Percentiles rank a stretch among this genome's conserved stretches.
Evolutionary conservation across 2,113 vertebrate species (phyloP).

Genomic region (Lophius piscatorius): DNA sequence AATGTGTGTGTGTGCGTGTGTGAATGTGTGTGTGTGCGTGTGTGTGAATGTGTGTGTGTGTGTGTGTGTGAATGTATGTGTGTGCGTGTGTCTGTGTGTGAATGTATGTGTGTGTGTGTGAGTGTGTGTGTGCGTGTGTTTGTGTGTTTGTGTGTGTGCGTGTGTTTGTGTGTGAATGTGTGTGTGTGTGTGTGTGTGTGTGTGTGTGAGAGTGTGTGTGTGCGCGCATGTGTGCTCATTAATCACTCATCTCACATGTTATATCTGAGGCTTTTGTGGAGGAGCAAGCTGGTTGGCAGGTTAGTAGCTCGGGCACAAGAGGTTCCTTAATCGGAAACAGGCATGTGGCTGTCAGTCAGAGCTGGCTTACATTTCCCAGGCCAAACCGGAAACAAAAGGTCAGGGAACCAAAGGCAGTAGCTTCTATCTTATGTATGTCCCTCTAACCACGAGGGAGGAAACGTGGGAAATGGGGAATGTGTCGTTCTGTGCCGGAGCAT

Average conservation of each 20-base stretch:
- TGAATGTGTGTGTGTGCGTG: too few relatives aligned
- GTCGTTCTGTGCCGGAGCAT: slow-evolving; percentile 60
- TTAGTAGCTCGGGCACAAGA: slow-evolving; percentile 37
- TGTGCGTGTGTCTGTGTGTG: too few relatives aligned
- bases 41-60: too few relatives aligned
- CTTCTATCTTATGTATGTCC: slow-evolving; percentile 72
- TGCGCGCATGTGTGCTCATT: slow-evolving; percentile 23
- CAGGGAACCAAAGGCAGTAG: slow-evolving; percentile 66
- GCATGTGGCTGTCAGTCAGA: slow-evolving; percentile 66
- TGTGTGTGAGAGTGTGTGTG: too few relatives aligned
- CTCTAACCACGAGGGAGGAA: slow-evolving; percentile 68
- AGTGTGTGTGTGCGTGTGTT: too few relatives aligned
- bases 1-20: too few relatives aligned
- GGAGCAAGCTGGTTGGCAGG: slow-evolving; percentile 60
- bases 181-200: too few relatives aligned
- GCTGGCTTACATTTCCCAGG: slow-evolving; percentile 73
- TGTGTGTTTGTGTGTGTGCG: too few relatives aligned
- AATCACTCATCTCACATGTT: slow-evolving; percentile 19
- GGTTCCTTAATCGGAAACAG: slow-evolving; percentile 72
- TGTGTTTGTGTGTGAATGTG: too few relatives aligned
- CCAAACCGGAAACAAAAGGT: slow-evolving; percentile 68
- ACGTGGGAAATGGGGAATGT: slow-evolving; percentile 67
- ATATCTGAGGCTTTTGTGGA: slow-evolving; percentile 28
- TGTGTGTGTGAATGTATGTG: too few relatives aligned
- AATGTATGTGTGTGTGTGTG: too few relatives aligned